Evolutionary conservation across 2,888 invertebrate species (phyloP).

Genomic region (Reticulitermes lucifugus): DNA sequence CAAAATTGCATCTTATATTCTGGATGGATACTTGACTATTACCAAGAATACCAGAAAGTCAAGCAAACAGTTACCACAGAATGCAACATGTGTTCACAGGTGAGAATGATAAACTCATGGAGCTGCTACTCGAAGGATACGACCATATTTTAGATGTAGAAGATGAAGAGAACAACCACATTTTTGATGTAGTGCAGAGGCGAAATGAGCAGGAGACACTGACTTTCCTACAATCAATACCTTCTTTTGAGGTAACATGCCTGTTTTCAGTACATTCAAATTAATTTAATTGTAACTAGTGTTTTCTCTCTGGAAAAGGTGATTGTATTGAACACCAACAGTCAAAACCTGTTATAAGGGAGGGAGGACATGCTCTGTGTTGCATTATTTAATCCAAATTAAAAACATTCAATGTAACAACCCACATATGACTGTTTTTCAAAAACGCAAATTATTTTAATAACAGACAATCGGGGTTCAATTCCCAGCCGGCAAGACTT

Average conservation of each 20-base stretch:
- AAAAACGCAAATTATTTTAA: too few relatives aligned
- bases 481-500: too few relatives aligned
- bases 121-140: conserved; percentile 84
- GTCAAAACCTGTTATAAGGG: too few relatives aligned
- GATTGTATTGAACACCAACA: too few relatives aligned
- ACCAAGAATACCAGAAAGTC: neutral
- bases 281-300: too few relatives aligned
- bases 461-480: too few relatives aligned
- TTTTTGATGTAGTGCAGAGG: conserved; percentile 76
- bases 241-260: conserved; percentile 77
- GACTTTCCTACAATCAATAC: conserved; percentile 77
- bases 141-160: conserved; percentile 86
- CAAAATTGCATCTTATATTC: neutral
- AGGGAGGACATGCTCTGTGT: too few relatives aligned
- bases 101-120: conserved; percentile 74
- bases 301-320: too few relatives aligned
- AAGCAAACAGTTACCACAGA: neutral
- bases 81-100: conserved; percentile 68
- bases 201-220: conserved; percentile 76
- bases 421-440: too few relatives aligned
- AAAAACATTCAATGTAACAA: too few relatives aligned
- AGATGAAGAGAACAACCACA: conserved; percentile 75
- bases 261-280: too few relatives aligned
- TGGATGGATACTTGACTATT: neutral
- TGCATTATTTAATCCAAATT: too few relatives aligned